A percentile compares a stretch with the other conserved stretches of the same genome.
Conservation (phyloP, 2,113 vertebrate genomes). For the Trachemys scripta region DNA sequence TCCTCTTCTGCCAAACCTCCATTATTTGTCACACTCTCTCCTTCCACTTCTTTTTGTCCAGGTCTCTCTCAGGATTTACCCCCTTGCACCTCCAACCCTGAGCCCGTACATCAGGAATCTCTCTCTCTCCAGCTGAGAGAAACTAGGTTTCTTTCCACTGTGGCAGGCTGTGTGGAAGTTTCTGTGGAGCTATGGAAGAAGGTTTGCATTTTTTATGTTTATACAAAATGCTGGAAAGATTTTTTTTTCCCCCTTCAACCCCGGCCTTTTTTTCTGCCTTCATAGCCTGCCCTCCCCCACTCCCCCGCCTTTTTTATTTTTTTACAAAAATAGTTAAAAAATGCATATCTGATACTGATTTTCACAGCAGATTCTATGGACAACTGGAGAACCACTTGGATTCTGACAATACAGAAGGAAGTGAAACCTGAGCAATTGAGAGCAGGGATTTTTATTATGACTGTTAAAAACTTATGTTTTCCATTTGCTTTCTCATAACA, state of each 20-base stretch:
- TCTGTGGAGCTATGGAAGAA: not conserved
- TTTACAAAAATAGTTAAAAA: not conserved
- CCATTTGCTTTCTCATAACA: too few relatives aligned
- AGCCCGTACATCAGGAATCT: not conserved
- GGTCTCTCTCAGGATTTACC: not conserved
- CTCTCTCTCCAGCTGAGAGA: not conserved
- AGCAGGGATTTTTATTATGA: not conserved
- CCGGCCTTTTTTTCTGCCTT: not conserved
- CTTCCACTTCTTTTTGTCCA: not conserved
- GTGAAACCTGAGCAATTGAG: not conserved
- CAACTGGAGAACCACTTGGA: not conserved
- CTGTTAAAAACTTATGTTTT: too few relatives aligned
- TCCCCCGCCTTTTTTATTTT: too few relatives aligned
- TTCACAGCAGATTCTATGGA: not conserved
- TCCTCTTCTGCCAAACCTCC: not conserved
- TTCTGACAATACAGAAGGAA: not conserved
- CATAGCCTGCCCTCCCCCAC: not conserved
- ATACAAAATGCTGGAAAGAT: not conserved
- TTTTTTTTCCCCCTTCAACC: not conserved
- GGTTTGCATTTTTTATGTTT: not conserved
- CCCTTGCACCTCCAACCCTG: not conserved
- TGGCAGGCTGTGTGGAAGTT: not conserved
- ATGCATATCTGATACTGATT: not conserved
- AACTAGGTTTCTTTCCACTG: not conserved
- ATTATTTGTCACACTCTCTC: not conserved